Evolutionary conservation across 2,113 vertebrate species (phyloP).

Genomic region (Eulemur rufifrons): DNA sequence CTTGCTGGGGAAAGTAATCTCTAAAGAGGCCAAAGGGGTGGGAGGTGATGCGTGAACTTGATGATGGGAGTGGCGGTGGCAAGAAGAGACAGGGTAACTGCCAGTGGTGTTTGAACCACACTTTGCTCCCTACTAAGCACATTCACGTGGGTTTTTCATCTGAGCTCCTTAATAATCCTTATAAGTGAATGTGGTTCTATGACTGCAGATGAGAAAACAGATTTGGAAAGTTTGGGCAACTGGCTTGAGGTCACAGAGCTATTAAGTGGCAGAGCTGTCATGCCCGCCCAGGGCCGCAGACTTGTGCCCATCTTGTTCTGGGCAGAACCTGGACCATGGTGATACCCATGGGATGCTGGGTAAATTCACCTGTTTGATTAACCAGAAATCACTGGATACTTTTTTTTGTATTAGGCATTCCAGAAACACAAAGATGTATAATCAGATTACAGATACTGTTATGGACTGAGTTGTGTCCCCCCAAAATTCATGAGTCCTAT

Average conservation of each 20-base stretch:
- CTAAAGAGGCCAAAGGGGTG: neutral
- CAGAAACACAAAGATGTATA: neutral
- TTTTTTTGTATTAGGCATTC: neutral
- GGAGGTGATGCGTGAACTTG: accelerated
- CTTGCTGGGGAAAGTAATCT: neutral
- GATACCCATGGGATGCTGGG: neutral
- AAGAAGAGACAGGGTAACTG: neutral
- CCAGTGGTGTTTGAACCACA: neutral
- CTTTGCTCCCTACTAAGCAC: neutral
- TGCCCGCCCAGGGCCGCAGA: neutral
- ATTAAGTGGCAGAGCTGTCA: neutral
- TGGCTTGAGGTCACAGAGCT: neutral
- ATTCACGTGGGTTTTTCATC: neutral
- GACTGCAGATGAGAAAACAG: neutral
- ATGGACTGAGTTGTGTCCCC: neutral
- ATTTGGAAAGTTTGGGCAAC: neutral
- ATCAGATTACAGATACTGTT: neutral
- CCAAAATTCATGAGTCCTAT: neutral
- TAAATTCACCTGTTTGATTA: neutral
- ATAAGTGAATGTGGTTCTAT: neutral
- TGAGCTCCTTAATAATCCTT: neutral
- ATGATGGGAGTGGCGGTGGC: neutral
- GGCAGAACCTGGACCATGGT: neutral
- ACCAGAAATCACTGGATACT: neutral
- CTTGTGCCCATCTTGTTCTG: neutral